Conservation (phyloP, 2,797 vertebrate species). For the Sylvia borin region DNA sequence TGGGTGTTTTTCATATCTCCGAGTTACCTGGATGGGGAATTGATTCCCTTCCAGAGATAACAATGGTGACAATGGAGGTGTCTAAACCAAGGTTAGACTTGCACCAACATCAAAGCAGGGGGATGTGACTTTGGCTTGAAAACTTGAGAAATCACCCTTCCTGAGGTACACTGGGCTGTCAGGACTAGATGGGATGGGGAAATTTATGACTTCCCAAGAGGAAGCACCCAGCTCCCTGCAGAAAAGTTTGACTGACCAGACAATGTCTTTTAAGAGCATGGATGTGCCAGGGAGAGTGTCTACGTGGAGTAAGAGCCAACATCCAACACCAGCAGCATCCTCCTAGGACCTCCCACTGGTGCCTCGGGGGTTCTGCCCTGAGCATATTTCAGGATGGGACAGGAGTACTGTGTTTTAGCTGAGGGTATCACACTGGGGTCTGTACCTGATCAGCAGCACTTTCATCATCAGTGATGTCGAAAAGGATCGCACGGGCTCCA, state of each 20-base stretch:
- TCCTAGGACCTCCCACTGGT: not conserved
- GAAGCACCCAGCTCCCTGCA: not conserved
- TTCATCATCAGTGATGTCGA: conserved; percentile 91
- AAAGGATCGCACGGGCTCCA: conserved; percentile 94
- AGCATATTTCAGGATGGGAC: not conserved
- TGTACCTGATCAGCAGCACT: conserved; percentile 89
- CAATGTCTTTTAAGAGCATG: not conserved
- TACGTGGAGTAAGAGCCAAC: not conserved
- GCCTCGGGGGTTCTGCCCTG: not conserved
- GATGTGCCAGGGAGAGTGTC: not conserved
- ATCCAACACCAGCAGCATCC: not conserved
- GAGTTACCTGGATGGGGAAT: not conserved
- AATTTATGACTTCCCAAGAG: not conserved
- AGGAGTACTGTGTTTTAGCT: not conserved
- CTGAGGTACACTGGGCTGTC: not conserved
- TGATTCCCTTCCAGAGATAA: not conserved
- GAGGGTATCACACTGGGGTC: not conserved
- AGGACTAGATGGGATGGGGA: not conserved
- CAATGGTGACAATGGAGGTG: not conserved
- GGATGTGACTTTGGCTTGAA: not conserved
- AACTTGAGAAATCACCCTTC: not conserved
- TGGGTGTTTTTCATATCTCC: not conserved
- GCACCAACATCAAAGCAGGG: not conserved
- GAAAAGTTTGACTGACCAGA: not conserved
- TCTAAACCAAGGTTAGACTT: not conserved